phyloP scores from a whole-genome alignment of 1,140 invertebrate species.

The Dendroctonus ponderosae region DNA sequence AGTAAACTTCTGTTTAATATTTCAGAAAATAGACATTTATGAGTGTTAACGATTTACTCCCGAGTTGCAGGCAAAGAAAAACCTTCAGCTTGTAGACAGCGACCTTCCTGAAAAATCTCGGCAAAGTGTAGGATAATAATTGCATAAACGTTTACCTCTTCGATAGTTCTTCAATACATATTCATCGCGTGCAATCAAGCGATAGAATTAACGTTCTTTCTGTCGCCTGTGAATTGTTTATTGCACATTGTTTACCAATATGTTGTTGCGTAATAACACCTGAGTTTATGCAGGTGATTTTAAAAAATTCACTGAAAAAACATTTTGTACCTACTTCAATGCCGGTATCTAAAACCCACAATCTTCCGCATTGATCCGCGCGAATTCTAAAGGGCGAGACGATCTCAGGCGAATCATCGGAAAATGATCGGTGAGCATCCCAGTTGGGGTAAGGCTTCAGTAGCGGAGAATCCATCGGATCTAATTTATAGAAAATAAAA shows the following conservation, averaged over 20 bases:
- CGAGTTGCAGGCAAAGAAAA: too few relatives aligned
- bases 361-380: slow-evolving; percentile 69
- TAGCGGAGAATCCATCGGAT: slow-evolving; percentile 63
- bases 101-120: too few relatives aligned
- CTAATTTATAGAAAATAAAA: slow-evolving; percentile 49
- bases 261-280: too few relatives aligned
- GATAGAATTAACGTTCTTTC: too few relatives aligned
- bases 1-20: too few relatives aligned
- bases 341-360: slow-evolving; percentile 77
- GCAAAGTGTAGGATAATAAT: background rate
- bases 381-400: slow-evolving; percentile 70
- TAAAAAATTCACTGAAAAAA: background rate
- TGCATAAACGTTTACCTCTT: slow-evolving; percentile 39
- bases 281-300: too few relatives aligned
- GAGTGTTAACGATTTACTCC: too few relatives aligned
- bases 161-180: slow-evolving; percentile 59
- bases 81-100: too few relatives aligned
- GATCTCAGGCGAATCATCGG: slow-evolving; percentile 60
- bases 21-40: too few relatives aligned
- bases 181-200: background rate
- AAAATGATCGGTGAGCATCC: slow-evolving; percentile 58
- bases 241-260: too few relatives aligned
- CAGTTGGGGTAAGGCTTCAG: slow-evolving; percentile 73
- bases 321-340: slow-evolving; percentile 46
- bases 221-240: too few relatives aligned